These are phyloP conservation scores for Plodia interpunctella DNA, from an alignment of 1,140 invertebrate genomes.

Conservation along the genomic window DNA sequence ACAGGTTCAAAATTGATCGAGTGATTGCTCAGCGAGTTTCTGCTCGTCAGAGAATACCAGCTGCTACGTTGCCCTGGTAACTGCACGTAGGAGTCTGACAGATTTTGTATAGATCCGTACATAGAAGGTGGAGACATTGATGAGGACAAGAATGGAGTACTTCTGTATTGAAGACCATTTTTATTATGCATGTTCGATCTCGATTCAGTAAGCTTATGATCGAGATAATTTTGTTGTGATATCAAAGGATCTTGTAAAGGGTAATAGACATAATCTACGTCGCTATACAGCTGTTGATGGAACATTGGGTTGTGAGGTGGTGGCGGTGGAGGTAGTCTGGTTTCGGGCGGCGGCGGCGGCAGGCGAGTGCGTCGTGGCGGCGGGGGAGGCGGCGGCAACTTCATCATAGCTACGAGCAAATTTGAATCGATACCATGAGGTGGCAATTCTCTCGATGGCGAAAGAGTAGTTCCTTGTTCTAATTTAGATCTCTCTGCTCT, in stretches of 20 bases:
- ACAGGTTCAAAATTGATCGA: constrained; percentile 77
- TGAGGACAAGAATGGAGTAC: constrained; percentile 85
- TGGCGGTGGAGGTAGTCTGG: constrained; percentile 78
- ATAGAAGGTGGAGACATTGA: constrained; percentile 79
- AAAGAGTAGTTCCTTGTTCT: constrained; percentile 57
- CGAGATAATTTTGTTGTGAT: constrained; percentile 92
- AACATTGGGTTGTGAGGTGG: constrained; percentile 88
- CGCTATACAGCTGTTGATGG: constrained; percentile 91
- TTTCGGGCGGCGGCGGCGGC: constrained; percentile 76
- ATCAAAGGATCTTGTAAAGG: constrained; percentile 91
- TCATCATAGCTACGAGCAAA: constrained; percentile 80
- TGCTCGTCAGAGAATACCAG: constrained; percentile 78
- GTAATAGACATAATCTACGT: constrained; percentile 93
- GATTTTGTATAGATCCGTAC: constrained; percentile 86
- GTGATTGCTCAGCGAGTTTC: constrained; percentile 76
- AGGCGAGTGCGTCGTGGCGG: constrained; percentile 75
- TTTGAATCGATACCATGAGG: constrained; percentile 66
- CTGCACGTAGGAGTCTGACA: constrained; percentile 83
- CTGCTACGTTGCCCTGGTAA: constrained; percentile 77
- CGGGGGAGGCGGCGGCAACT: constrained; percentile 75
- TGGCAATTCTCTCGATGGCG: constrained; percentile 53
- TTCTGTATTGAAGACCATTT: constrained; percentile 85
- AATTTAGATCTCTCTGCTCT: constrained; percentile 64
- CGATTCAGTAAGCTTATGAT: constrained; percentile 85
- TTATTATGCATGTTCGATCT: constrained; percentile 77